Evolutionary conservation across 1,140 invertebrate species (phyloP).

Genomic region (Trachymyrmex septentrionalis): DNA sequence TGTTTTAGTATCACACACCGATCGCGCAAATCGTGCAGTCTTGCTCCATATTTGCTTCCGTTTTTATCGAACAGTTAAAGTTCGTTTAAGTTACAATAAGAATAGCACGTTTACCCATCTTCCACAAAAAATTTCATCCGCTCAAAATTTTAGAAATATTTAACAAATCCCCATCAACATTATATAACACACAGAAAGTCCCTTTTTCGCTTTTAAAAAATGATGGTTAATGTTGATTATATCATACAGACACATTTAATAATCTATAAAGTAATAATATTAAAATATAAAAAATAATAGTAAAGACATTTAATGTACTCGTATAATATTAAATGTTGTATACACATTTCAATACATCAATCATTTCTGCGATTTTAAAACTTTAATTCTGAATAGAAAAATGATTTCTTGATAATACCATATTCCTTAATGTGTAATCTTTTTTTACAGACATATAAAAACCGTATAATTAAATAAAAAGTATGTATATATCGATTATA

Average conservation of each 20-base stretch:
- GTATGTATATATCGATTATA: not conserved
- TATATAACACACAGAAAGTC: too few relatives aligned
- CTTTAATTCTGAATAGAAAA: not conserved
- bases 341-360: not conserved
- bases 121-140: slow-evolving; percentile 3
- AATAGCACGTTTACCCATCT: not conserved
- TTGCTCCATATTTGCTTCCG: slow-evolving; percentile 11
- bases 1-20: not conserved
- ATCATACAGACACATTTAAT: too few relatives aligned
- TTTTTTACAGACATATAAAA: not conserved
- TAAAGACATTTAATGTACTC: too few relatives aligned
- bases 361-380: not conserved
- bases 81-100: slow-evolving; percentile 37
- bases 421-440: not conserved
- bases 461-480: not conserved
- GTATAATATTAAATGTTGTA: too few relatives aligned
- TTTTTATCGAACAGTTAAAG: slow-evolving; percentile 38
- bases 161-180: slow-evolving; percentile 3
- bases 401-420: not conserved
- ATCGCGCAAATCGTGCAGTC: not conserved
- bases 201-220: too few relatives aligned
- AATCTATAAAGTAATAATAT: too few relatives aligned
- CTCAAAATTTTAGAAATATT: not conserved
- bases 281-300: too few relatives aligned
- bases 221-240: too few relatives aligned